Conservation (phyloP, 2,113 vertebrate genomes). For the Sciurus niger region DNA sequence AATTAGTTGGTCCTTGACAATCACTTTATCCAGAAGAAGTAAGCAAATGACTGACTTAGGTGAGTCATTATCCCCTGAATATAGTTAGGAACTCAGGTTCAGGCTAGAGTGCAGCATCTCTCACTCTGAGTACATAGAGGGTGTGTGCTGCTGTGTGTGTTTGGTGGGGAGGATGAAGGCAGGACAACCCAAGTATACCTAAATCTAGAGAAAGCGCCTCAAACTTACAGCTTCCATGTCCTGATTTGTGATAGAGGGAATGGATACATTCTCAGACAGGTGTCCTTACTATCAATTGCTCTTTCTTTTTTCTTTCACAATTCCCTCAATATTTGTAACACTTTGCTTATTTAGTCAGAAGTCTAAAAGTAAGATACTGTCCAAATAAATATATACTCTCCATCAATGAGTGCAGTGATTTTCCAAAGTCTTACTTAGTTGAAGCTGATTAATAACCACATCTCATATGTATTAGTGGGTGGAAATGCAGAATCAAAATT, state of each 20-base stretch:
- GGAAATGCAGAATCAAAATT: not conserved
- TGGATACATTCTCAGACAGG: not conserved
- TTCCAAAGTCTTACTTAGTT: not conserved
- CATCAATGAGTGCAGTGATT: not conserved
- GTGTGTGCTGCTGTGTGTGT: not conserved
- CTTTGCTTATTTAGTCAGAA: not conserved
- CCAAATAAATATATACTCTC: not conserved
- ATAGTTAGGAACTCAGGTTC: not conserved
- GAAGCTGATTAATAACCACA: not conserved
- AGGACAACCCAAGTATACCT: not conserved
- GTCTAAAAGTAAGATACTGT: not conserved
- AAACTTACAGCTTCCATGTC: not conserved
- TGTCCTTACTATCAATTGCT: not conserved
- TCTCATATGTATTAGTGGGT: not conserved
- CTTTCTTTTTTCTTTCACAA: not conserved
- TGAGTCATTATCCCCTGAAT: not conserved
- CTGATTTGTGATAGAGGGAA: not conserved
- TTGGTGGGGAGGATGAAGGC: fast-evolving
- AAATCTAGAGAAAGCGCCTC: not conserved
- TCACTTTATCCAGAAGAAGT: not conserved
- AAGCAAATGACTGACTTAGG: not conserved
- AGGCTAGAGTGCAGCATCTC: not conserved
- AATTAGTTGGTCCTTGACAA: not conserved
- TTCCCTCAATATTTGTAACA: not conserved
- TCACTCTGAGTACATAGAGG: not conserved